Conservation (phyloP, 2,797 vertebrate genomes). For the Eupleurogrammus muticus region DNA sequence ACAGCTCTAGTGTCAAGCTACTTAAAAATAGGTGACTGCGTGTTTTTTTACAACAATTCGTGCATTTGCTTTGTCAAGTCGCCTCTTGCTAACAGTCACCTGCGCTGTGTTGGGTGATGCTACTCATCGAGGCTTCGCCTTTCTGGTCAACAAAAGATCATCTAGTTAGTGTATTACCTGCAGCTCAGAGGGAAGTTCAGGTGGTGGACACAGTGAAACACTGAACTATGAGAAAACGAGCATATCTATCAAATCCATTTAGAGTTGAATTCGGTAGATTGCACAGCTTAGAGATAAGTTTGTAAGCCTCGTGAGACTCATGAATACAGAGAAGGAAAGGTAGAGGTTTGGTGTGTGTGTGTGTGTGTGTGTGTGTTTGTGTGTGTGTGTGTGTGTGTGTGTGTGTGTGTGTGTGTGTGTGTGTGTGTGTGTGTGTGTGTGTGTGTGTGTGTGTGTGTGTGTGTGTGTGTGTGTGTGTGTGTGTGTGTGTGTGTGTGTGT, state of each 20-base stretch:
- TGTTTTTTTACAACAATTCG: too few species aligned
- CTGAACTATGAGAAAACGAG: constrained; percentile 26
- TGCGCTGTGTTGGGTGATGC: too few species aligned
- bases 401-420: background rate
- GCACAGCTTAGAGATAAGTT: constrained; percentile 53
- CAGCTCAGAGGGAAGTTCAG: constrained; percentile 26
- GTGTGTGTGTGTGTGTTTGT: background rate
- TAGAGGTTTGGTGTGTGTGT: constrained; percentile 2
- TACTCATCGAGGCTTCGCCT: too few species aligned
- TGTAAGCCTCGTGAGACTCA: constrained; percentile 57
- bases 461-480: background rate
- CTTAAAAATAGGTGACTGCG: too few species aligned
- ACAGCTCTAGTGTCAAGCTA: too few species aligned
- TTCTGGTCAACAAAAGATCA: too few species aligned
- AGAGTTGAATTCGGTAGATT: constrained; percentile 57
- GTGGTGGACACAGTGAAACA: constrained; percentile 39
- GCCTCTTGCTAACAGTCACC: too few species aligned
- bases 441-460: background rate
- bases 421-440: background rate
- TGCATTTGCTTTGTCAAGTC: too few species aligned
- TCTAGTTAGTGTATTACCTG: too few species aligned
- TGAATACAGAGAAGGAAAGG: constrained; percentile 40
- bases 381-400: constrained; percentile 1
- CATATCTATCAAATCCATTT: constrained; percentile 63
- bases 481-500: background rate